Conservation (phyloP, 53 echinoderm and acorn worm genomes). For the Luidia sarsii region DNA sequence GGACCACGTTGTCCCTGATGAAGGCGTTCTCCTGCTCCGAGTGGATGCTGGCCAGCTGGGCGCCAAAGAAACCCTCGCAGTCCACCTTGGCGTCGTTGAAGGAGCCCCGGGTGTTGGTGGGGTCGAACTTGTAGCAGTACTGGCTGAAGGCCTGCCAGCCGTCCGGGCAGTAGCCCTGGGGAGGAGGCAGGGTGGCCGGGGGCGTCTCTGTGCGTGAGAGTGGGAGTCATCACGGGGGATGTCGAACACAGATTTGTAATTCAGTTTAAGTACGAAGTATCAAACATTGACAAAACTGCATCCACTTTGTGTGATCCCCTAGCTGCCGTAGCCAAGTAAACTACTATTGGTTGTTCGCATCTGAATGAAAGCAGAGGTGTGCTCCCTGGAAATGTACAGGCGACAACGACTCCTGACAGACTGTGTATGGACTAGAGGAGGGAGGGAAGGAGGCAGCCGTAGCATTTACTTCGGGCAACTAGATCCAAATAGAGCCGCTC, state of each 20-base stretch:
- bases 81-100: constrained; percentile 32
- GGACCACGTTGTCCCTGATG: constrained; percentile 7
- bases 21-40: constrained; percentile 56
- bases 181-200: constrained; percentile 20
- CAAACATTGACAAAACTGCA: not conserved
- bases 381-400: no score
- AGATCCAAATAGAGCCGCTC: no score
- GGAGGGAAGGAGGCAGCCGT: no score
- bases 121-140: constrained; percentile 33
- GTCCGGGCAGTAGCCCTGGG: constrained; percentile 31
- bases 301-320: no score
- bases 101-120: constrained; percentile 5
- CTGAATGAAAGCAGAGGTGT: no score
- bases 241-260: not conserved
- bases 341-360: no score
- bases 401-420: no score
- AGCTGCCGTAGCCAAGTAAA: no score
- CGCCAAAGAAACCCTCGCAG: constrained; percentile 33
- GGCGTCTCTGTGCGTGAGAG: not conserved
- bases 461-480: no score
- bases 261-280: not conserved
- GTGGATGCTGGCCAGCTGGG: constrained; percentile 70
- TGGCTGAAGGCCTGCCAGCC: constrained; percentile 26
- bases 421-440: no score
- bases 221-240: not conserved